These are phyloP conservation scores for Axis porcinus DNA, from an alignment of 2,113 vertebrate genomes.

Conservation along the genomic window DNA sequence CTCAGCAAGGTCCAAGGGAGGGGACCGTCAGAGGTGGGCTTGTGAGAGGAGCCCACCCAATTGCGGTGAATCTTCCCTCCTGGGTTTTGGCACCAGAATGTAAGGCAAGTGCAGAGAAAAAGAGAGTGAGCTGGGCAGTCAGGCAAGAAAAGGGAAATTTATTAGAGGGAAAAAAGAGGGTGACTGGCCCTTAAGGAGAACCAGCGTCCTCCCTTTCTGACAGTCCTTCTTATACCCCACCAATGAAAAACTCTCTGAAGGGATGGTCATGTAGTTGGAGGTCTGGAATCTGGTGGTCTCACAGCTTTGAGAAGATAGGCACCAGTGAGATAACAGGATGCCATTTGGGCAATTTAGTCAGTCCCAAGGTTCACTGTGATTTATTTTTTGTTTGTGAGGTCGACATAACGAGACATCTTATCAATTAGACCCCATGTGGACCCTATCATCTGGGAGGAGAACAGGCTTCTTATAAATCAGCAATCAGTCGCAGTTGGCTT, in stretches of 20 bases:
- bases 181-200: neutral
- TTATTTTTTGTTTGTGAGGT: neutral
- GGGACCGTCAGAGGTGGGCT: neutral
- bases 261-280: neutral
- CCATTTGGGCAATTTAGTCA: neutral
- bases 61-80: neutral
- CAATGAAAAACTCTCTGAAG: neutral
- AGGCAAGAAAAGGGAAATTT: neutral
- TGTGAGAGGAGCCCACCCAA: neutral
- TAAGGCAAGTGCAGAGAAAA: neutral
- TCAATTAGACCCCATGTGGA: neutral
- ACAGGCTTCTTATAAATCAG: neutral
- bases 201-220: neutral
- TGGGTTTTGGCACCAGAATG: neutral
- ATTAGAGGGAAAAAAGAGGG: neutral
- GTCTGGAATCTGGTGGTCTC: neutral
- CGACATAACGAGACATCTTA: neutral
- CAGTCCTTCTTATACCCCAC: neutral
- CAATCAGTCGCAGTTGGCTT: neutral
- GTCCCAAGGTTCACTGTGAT: neutral
- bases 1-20: neutral
- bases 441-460: neutral
- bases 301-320: neutral
- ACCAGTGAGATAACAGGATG: neutral
- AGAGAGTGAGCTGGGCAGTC: neutral